Conservation (phyloP, 1,140 invertebrate species). For the Druon quercuslanigerum region DNA sequence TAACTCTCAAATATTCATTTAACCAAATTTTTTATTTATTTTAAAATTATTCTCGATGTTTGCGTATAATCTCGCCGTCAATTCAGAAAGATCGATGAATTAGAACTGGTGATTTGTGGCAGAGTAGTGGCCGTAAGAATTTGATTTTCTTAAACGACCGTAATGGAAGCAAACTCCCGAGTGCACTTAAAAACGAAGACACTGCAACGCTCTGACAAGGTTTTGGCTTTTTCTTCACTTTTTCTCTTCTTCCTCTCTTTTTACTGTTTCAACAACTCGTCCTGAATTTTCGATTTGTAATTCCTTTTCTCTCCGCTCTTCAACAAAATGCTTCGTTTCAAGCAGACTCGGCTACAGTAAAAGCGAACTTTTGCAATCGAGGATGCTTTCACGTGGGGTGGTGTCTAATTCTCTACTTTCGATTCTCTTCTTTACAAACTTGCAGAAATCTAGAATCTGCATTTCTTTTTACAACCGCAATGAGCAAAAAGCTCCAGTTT, state of each 20-base stretch:
- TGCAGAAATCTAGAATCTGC: conserved; percentile 41
- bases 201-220: conserved; percentile 12
- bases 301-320: conserved; percentile 35
- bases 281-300: conserved; percentile 38
- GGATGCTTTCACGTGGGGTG: conserved; percentile 45
- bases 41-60: too few relatives aligned
- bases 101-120: conserved; percentile 1
- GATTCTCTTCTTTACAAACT: conserved; percentile 47
- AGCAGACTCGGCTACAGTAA: conserved; percentile 34
- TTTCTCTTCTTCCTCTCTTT: conserved; percentile 5
- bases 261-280: conserved; percentile 1
- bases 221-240: conserved; percentile 23
- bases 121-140: conserved; percentile 3
- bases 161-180: conserved; percentile 6
- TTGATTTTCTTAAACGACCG: conserved; percentile 29
- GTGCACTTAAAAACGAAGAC: conserved; percentile 24
- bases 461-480: conserved; percentile 38
- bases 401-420: conserved; percentile 35
- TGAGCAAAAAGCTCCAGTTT: conserved; percentile 40
- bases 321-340: conserved; percentile 39
- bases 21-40: too few relatives aligned
- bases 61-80: not conserved
- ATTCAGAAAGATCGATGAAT: not conserved
- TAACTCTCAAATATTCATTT: too few relatives aligned
- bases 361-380: conserved; percentile 48